Conservation (phyloP, 2,113 vertebrate species). For the Aramus guarauna region DNA sequence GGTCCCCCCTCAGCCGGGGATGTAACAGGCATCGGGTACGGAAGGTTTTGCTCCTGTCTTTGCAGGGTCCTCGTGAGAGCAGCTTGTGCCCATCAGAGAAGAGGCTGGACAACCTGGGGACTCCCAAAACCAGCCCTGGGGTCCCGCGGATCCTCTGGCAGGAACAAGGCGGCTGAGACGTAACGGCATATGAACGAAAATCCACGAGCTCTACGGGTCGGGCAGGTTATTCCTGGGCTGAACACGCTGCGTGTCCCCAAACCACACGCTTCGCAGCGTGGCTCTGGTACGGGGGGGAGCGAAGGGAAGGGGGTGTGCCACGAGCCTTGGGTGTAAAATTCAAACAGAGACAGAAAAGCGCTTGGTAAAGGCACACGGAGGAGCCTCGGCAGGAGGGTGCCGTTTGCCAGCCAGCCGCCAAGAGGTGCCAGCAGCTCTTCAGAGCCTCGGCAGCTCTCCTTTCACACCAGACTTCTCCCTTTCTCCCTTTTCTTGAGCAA, state of each 20-base stretch:
- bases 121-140: not conserved
- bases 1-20: not conserved
- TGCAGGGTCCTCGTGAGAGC: rapidly evolving
- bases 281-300: not conserved
- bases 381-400: not conserved
- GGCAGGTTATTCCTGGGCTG: too few species aligned
- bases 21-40: rapidly evolving
- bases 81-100: not conserved
- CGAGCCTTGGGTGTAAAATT: rapidly evolving
- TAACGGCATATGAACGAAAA: rapidly evolving
- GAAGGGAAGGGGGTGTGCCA: rapidly evolving
- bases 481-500: not conserved
- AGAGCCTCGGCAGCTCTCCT: not conserved
- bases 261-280: rapidly evolving
- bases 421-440: conserved; percentile 8
- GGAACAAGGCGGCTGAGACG: rapidly evolving
- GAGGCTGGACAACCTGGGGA: not conserved
- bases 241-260: rapidly evolving
- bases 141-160: rapidly evolving
- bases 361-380: rapidly evolving
- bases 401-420: not conserved
- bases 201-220: not conserved
- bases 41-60: not conserved
- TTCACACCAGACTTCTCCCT: not conserved
- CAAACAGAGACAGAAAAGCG: not conserved